A percentile compares a stretch with the other conserved stretches of the same genome.
Evolutionary conservation across 2,888 invertebrate species (phyloP).

Genomic region (Papilio gigon): DNA sequence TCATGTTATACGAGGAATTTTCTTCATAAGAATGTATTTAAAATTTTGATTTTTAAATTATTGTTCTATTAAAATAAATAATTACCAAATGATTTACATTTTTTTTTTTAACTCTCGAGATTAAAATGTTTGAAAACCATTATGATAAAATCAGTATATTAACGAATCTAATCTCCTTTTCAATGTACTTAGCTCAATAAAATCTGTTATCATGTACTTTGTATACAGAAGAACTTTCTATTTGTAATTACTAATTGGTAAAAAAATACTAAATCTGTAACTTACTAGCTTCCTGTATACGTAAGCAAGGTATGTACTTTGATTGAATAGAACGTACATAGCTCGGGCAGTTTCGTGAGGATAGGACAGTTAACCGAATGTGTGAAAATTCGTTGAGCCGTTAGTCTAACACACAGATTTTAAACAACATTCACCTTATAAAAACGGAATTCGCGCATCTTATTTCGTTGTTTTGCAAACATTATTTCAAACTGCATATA

Average conservation of each 20-base stretch:
- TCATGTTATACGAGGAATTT: too few species aligned
- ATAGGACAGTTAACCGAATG: constrained; percentile 42
- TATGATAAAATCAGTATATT: too few species aligned
- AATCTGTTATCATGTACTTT: too few species aligned
- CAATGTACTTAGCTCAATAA: too few species aligned
- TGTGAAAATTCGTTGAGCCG: constrained; percentile 41
- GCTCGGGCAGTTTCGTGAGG: constrained; percentile 4
- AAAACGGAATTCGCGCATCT: constrained; percentile 49
- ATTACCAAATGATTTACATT: too few species aligned
- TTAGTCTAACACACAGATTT: constrained; percentile 37
- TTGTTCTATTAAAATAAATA: not conserved
- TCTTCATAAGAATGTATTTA: too few species aligned
- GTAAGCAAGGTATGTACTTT: not conserved
- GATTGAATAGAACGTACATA: not conserved
- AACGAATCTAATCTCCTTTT: too few species aligned
- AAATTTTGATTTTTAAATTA: not conserved
- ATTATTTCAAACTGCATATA: constrained; percentile 29
- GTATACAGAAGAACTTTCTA: too few species aligned
- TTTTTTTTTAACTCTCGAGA: too few species aligned
- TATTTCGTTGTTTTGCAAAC: constrained; percentile 57
- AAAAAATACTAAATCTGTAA: not conserved
- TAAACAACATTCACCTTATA: constrained; percentile 39
- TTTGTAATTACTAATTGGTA: too few species aligned
- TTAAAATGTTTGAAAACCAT: too few species aligned
- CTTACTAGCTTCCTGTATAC: not conserved